A percentile compares a stretch with the other conserved stretches of the same genome.
These are phyloP conservation scores for Oreotragus oreotragus DNA, from an alignment of 2,113 vertebrate genomes.

Conservation along the genomic window DNA sequence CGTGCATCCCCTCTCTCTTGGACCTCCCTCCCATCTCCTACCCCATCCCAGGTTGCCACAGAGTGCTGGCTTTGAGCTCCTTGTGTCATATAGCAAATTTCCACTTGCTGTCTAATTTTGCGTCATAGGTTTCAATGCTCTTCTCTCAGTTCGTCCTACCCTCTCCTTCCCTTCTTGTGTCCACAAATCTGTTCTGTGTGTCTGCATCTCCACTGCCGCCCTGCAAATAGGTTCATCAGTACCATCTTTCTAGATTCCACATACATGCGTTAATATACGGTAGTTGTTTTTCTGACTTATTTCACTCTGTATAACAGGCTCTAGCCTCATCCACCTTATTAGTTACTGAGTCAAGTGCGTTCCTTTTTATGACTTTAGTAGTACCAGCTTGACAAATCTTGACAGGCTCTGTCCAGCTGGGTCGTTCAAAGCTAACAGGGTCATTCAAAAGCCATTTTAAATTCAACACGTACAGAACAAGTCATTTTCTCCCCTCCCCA, in stretches of 20 bases:
- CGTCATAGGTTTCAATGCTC: background rate
- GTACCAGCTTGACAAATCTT: background rate
- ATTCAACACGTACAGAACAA: background rate
- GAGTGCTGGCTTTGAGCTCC: background rate
- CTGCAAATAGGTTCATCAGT: background rate
- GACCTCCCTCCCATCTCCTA: background rate
- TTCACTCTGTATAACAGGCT: background rate
- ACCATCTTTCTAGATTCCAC: background rate
- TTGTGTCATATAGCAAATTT: background rate
- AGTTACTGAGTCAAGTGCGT: background rate
- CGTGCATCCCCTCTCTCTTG: background rate
- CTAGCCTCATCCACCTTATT: background rate
- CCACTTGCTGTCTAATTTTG: background rate
- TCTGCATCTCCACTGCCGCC: background rate
- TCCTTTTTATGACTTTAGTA: background rate
- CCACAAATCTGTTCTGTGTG: background rate
- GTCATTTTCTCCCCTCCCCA: background rate
- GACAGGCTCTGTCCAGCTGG: background rate
- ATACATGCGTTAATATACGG: background rate
- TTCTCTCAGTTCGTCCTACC: background rate
- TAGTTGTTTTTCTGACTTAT: background rate
- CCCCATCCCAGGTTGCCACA: background rate
- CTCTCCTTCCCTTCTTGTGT: background rate
- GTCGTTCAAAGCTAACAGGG: background rate
- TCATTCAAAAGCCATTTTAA: background rate